Evolutionary conservation across 2,888 invertebrate species (phyloP).

Genomic region (Podabrus alpinus): DNA sequence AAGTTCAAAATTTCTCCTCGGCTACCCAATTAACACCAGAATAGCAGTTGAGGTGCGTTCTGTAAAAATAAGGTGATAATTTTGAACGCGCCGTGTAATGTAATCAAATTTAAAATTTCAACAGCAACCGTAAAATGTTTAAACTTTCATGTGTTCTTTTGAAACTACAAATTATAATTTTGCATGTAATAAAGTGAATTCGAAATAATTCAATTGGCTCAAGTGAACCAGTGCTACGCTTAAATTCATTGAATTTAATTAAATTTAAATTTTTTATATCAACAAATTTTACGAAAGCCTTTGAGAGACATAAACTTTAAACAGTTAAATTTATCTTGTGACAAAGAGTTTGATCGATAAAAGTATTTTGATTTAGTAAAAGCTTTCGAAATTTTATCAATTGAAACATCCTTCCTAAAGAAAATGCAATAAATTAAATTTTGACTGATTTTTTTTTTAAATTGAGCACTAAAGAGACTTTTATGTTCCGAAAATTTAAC

Average conservation of each 20-base stretch:
- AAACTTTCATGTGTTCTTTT: background rate
- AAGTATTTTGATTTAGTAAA: background rate
- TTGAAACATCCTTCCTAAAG: background rate
- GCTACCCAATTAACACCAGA: background rate
- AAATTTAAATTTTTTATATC: background rate
- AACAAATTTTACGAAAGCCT: background rate
- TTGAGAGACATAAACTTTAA: background rate
- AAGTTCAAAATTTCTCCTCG: background rate
- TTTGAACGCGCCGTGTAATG: background rate
- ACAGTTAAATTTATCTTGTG: background rate
- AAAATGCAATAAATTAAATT: background rate
- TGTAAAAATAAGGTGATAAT: background rate
- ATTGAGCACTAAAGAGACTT: background rate
- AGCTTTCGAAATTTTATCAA: background rate
- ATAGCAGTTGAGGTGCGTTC: background rate
- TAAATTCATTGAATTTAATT: background rate
- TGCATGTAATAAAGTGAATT: background rate
- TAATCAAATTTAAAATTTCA: background rate
- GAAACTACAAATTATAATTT: background rate
- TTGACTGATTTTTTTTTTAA: background rate
- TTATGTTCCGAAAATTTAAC: background rate
- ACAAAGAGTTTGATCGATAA: background rate
- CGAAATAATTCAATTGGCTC: background rate
- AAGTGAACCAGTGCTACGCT: background rate
- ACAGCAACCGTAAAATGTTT: background rate